Evolutionary conservation across 2,113 vertebrate genomes (phyloP).

Genomic region (Malurus melanocephalus): DNA sequence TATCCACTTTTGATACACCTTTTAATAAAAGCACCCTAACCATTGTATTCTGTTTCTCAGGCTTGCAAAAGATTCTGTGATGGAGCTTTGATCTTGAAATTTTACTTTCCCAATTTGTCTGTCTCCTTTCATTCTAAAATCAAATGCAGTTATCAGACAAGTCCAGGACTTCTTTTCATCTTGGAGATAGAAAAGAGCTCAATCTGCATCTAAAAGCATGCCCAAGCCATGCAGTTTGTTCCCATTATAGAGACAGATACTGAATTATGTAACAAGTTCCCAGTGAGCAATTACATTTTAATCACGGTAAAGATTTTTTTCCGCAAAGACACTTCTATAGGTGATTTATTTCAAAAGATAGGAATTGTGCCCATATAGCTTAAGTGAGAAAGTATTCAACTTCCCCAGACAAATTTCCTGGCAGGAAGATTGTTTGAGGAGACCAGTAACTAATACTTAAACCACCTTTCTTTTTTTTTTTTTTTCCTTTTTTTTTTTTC

Average conservation of each 20-base stretch:
- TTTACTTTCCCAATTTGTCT: constrained; percentile 34
- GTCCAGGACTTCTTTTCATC: constrained; percentile 52
- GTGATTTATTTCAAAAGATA: constrained; percentile 41
- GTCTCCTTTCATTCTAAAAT: constrained; percentile 49
- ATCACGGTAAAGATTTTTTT: constrained; percentile 51
- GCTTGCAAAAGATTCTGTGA: constrained; percentile 31
- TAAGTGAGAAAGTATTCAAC: not conserved
- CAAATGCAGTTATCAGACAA: constrained; percentile 36
- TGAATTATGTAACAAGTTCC: constrained; percentile 41
- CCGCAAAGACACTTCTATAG: not conserved
- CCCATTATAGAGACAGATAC: constrained; percentile 38
- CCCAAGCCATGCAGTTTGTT: constrained; percentile 33
- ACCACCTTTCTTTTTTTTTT: not conserved
- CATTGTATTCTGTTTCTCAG: constrained; percentile 34
- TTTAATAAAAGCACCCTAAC: constrained; percentile 34
- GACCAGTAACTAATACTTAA: constrained; percentile 1
- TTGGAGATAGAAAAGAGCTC: constrained; percentile 20
- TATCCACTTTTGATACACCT: constrained; percentile 27
- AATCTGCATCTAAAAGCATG: constrained; percentile 57
- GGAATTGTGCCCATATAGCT: not conserved
- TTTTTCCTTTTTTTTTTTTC: too few relatives aligned
- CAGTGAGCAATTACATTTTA: constrained; percentile 50
- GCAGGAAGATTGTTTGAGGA: not conserved
- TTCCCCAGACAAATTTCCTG: constrained; percentile 36
- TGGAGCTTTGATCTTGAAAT: constrained; percentile 53